Base-by-base conservation (phyloP, 2,888 invertebrate genomes). In the Chrysolina americana region DNA sequence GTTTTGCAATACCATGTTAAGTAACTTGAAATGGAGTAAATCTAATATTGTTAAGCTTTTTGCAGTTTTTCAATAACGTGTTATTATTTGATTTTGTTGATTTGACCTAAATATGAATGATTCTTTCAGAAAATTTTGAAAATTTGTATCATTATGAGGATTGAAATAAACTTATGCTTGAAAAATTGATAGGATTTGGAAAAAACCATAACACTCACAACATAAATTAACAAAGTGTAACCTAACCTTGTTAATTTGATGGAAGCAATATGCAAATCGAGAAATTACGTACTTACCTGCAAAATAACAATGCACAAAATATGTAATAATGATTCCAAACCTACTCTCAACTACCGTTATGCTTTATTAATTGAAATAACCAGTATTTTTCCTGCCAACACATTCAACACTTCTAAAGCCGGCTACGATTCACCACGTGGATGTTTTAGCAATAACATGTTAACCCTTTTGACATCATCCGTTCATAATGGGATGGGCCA, bases 1-100 rank as follows among this genome's bases (percentile, higher is more conserved):
- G 56, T 56, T 56, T 19, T 56, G 56, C 56, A 19, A 56, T 9
- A 56, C 56, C 9, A 19, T 56, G 56, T 56, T 56, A 17, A 56
- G 56, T 56, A 56, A 56, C 19, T 19, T 56, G 21, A 56, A 21
- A 13, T 56, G 10, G 47, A 47, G 47, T 8, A 47, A 47, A 47
- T 15, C 47, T 47, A 47, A 47, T 47, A 47, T 47, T 47, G 15
- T 56, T 19, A 21, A 21, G n/a, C 56, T 8, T 56, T 56, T 56
- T 56, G 56, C 2, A 56, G 56, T 47, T 56, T 56, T 56, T 9
- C 56, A 56, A 56, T 56, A 56, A 56, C 56, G 56, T 56, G 56
- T 56, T 56, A 47, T 15, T 15, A 8, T 47, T 47, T 3, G 15
- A 15, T 47, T 47, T 15, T 1, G n/a, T 47, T 47, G n/a, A 47